phyloP scores from a whole-genome alignment of 2,113 vertebrate genomes.

The Tricholaema leucomelas region DNA sequence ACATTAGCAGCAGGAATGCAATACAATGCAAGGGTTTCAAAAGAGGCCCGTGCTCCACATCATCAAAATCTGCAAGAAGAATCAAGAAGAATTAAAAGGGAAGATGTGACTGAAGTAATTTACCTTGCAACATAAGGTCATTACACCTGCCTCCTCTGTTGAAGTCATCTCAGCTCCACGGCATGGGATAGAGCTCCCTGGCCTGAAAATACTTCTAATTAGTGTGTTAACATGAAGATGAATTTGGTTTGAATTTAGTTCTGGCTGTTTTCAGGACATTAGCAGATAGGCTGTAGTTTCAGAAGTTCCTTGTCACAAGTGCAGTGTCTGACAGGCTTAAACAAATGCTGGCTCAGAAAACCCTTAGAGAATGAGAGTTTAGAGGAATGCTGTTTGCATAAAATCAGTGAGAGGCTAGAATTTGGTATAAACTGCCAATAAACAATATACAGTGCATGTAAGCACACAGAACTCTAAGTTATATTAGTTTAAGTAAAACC shows the following conservation, averaged over 20 bases:
- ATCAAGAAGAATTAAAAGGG: slow-evolving; percentile 36
- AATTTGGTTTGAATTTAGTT: neutral
- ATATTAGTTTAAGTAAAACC: neutral
- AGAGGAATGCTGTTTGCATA: neutral
- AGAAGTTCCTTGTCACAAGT: neutral
- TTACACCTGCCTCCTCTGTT: neutral
- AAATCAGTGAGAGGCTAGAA: neutral
- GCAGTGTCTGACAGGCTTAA: neutral
- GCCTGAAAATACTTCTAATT: slow-evolving; percentile 6
- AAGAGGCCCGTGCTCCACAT: neutral
- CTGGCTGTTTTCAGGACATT: neutral
- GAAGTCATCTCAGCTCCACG: neutral
- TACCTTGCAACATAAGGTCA: neutral
- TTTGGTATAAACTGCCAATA: neutral
- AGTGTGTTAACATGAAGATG: neutral
- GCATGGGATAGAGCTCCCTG: neutral
- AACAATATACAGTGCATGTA: neutral
- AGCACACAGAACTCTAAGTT: neutral
- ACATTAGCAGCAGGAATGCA: neutral
- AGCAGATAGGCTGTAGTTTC: neutral
- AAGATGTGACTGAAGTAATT: neutral
- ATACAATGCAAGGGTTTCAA: neutral
- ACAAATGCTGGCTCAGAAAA: neutral
- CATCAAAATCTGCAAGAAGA: neutral
- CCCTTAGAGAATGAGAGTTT: neutral